A percentile compares a stretch with the other conserved stretches of the same genome.
Evolutionary conservation across 2,113 vertebrate species (phyloP).

Genomic region (Pipa parva): DNA sequence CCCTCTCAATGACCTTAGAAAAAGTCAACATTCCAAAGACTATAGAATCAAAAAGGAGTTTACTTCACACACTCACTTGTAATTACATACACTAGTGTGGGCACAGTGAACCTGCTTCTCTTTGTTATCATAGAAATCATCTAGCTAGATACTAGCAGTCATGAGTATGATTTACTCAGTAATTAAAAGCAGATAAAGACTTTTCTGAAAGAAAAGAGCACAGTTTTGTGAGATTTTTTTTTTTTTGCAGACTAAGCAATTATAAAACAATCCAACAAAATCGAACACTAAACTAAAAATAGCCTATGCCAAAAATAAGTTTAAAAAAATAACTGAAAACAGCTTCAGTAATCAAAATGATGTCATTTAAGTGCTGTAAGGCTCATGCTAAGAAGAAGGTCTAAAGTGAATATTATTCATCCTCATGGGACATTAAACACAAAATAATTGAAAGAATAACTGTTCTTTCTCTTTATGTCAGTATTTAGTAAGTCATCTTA

Average conservation of each 20-base stretch:
- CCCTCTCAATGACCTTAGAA: conserved; percentile 79
- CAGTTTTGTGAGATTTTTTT: conserved; percentile 42
- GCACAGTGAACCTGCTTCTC: conserved; percentile 72
- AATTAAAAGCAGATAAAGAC: conserved; percentile 72
- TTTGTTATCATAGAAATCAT: conserved; percentile 67
- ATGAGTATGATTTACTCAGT: conserved; percentile 59
- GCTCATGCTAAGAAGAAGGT: no score
- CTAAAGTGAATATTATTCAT: no score
- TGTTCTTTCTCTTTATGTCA: no score
- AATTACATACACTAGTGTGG: conserved; percentile 64
- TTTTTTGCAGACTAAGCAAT: conserved; percentile 39
- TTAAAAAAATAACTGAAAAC: no score
- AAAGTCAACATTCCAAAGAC: conserved; percentile 80
- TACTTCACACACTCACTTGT: conserved; percentile 75
- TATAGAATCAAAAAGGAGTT: conserved; percentile 77
- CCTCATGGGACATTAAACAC: no score
- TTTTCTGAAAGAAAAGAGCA: conserved; percentile 3
- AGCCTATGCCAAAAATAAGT: no score
- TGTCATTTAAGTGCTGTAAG: no score
- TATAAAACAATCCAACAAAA: conserved; percentile 25
- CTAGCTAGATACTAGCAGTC: conserved; percentile 69
- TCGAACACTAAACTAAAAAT: no score
- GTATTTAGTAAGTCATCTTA: no score
- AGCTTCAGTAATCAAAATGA: no score
- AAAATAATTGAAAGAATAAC: no score